Base-by-base conservation (phyloP, 2,113 vertebrate genomes). In the Stictonetta naevosa region DNA sequence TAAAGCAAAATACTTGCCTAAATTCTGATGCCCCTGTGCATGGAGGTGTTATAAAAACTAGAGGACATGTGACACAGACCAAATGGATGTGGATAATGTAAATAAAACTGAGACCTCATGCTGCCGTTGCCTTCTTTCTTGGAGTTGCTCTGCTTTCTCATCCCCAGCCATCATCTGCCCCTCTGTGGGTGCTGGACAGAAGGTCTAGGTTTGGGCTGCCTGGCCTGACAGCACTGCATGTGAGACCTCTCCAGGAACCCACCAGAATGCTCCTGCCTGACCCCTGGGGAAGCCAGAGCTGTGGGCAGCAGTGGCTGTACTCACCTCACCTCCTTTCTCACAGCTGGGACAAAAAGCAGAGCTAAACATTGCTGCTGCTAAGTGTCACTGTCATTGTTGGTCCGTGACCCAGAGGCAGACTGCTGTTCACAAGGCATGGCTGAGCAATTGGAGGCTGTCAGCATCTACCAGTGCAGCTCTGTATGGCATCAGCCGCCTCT, bases 21-120 rank as follows among this genome's bases (percentile, higher is more conserved):
- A 86, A 86, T 80, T 83, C n/a, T 23, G 67, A 66, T 66, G 83
- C 0, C 0, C 11, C 44, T 55, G 22, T 75, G 67, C 0, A 0
- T 29, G 0, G 2, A 76, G 46, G 33, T 64, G 48, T 59, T 52
- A 3, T 0, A 80, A 14, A 52, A 73, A 73, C 48, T 13, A 28
- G 42, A 53, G 38, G 28, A 11, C 4, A 9, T 0, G 1, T n/a
- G 48, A 52, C 36, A 6, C 3, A 10, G 67, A 20, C 10, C 10
- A 11, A 20, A 25, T 1, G 1, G 33, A 33, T 86, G 50, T 13
- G 6, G 48, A 64, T 38, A 40, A 68, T 15, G 7, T 40, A n/a
- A 85, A 59, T 55, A 19, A 76, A 52, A 55, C 34, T 5, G 19
- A 83, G 42, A 48, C n/a, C 38, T 60, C 33, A 8, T 20, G 34